Conservation (phyloP, 2,113 vertebrate species). For the Coturnix japonica region DNA sequence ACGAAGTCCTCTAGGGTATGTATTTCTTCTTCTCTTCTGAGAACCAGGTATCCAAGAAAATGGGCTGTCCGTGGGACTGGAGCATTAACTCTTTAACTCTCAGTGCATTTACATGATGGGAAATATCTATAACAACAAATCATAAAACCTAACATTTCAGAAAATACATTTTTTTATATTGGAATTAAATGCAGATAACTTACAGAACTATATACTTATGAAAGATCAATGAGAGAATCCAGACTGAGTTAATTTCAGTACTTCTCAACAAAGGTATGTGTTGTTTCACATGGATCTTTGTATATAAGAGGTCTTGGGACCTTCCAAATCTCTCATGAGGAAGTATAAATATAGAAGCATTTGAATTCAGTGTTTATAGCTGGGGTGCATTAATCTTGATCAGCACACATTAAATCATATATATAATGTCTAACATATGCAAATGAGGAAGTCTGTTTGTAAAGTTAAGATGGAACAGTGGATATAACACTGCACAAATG, state of each 20-base stretch:
- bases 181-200: neutral
- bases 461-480: neutral
- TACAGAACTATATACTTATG: neutral
- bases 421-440: fast-evolving
- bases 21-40: no score
- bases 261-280: neutral
- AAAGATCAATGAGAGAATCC: neutral
- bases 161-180: neutral
- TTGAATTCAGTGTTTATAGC: neutral
- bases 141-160: neutral
- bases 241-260: neutral
- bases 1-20: no score
- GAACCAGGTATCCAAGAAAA: no score
- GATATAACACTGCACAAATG: neutral
- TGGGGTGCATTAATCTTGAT: neutral
- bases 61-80: no score
- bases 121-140: no score
- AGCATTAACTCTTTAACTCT: no score
- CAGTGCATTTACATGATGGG: no score
- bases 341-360: neutral
- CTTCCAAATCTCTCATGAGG: neutral
- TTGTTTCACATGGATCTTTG: neutral
- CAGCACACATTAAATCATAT: neutral
- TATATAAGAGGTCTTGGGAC: neutral
- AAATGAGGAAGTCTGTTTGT: neutral